Evolutionary conservation across 2,888 invertebrate species (phyloP), one percentile per base, ranked within the genome.

Genomic region (Muscina levida): DNA sequence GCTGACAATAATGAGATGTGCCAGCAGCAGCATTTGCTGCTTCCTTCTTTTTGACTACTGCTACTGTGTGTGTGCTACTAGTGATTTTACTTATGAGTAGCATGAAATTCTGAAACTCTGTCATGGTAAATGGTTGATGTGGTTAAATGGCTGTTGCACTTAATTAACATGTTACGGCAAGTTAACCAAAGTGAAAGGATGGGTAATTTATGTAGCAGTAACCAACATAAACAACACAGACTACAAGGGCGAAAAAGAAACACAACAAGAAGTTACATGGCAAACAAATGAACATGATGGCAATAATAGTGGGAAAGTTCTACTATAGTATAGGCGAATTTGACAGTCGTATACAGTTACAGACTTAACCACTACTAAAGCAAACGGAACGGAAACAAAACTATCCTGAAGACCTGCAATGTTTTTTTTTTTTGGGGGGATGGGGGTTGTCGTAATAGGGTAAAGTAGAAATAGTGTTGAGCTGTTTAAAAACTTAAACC

Each of bases 151-250:
- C 66, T 56, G 73, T 74, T 67, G 31, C 59, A 73, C 57, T 71
- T 80, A 80, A 80, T 80, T 80, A 80, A 73, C 70, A 77, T 67
- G 73, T 80, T 77, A 71, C 66, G 71, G 59, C 42, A 17, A 62
- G 19, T 19, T 53, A 46, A 67, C 13, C 17, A 53, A 51, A n/a
- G 3, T 24, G 22, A 57, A 42, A 17, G 37, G 31, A n/a, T 1
- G 48, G 6, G 22, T 2, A 22, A 44, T 46, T 2, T 17, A n/a
- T n/a, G n/a, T n/a, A n/a, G n/a, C 13, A 73, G 53, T 15, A 70
- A 70, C 51, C 51, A 31, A 17, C 37, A 51, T 2, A 31, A 57
- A 42, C 19, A 13, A 62, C 22, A 62, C n/a, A 62, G 42, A 62
- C 24, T 24, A 26, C 4, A 22, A 10, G 5, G n/a, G n/a, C n/a